Evolutionary conservation across 2,797 vertebrate species (phyloP), one percentile per base, ranked within the genome.

Genomic region (Morelia viridis): DNA sequence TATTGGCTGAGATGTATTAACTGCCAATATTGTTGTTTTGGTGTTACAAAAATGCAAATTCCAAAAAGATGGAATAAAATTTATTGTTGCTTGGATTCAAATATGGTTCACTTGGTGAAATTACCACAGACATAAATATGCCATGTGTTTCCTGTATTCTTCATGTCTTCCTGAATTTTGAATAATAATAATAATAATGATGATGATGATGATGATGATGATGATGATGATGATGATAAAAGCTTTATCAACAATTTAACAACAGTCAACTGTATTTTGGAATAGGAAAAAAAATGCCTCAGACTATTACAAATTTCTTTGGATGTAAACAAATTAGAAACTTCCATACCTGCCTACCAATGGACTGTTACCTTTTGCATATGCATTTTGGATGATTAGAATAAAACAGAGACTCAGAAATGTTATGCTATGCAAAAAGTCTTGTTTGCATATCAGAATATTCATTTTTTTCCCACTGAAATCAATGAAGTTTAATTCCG

Each of bases 11-110:
- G 12, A 15, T 85, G 26, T 0, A 0, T 61, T 0, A 0, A 12
- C 31, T 91, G 91, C 8, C 28, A 87, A 64, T 46, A 89, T 13
- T 90, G 92, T 12, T 95, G 61, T 86, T 91, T 94, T 87, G 93
- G 92, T 95, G 93, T 94, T 88, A 93, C 0, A 91, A 83, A 85
- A 93, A 4, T 92, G 92, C 87, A 91, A 95, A 95, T 92, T 50
- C 80, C 10, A 62, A 31, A 93, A 96, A 95, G 94, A 93, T 88
- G 17, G 50, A 8, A 95, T 95, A 71, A 71, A 71, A 96, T 56
- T 84, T 95, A 68, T 58, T 57, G 10, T 89, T 83, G 88, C 28
- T 94, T 94, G 41, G 28, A 88, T 83, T n/a, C 46, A 68, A 92
- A 95, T 80, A 92, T 91, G 90, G 3, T 26, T 95, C 94, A 92